Base-by-base conservation (phyloP, 2,113 vertebrate genomes). In the Trichomycterus rosablanca region DNA sequence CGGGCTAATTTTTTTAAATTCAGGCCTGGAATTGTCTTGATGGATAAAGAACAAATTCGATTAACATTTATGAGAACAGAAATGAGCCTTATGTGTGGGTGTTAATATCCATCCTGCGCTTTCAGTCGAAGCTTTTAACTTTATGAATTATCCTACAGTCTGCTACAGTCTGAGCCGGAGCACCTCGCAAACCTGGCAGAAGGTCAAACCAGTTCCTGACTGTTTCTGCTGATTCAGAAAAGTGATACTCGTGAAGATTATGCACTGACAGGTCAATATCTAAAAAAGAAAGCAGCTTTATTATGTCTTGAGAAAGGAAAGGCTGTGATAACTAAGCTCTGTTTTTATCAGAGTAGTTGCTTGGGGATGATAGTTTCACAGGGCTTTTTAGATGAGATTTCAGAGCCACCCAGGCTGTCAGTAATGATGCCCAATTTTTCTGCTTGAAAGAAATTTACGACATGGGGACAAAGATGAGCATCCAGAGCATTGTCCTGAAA, bases 31-130 rank as follows among this genome's bases (percentile, higher is more conserved):
- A 22, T 50, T 49, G 56, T 22, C 24, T 34, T 59, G 9, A 67
- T 52, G 37, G 58, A 61, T 51, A 15, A 26, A 54, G 43, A 65
- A 44, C 44, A 45, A 53, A 57, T 66, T 34, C 43, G 26, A 34
- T 60, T 15, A 18, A 37, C 15, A 42, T 12, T 51, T 43, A 56
- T 51, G 34, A 32, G 14, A 42, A 45, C 12, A 56, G 40, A 74
- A 76, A 72, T 73, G 59, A 72, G 64, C 57, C 44, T 9, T 43
- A 51, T 20, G 51, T 44, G 28, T 20, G 52, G 19, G 49, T 37
- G 74, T 66, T 39, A 20, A 11, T 28, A 23, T 26, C 18, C 37
- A 23, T 44, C 51, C 16, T 26, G 10, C 26, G 37, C 28, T 51
- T 3, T 45, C 16, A 37, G 20, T 18, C 23, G 20, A 30, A 63